These are phyloP conservation scores for Ligdia adustata DNA, from an alignment of 2,888 invertebrate species.

Conservation along the genomic window DNA sequence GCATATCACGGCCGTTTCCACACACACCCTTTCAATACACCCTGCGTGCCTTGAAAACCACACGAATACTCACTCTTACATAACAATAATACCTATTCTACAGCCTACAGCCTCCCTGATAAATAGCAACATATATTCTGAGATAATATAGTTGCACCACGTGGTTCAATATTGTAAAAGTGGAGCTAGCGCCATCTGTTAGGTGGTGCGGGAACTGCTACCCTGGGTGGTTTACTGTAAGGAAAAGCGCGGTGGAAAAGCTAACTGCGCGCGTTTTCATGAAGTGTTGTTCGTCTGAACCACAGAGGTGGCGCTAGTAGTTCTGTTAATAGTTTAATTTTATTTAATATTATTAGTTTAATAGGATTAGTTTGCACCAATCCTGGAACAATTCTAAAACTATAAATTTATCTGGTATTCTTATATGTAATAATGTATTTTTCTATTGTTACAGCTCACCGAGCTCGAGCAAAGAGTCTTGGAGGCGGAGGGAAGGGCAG, in stretches of 20 bases:
- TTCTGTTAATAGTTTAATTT: constrained; percentile 26
- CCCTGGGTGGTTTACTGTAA: constrained; percentile 9
- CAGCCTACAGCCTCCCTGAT: constrained; percentile 64
- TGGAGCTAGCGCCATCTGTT: constrained; percentile 65
- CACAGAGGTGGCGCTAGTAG: constrained; percentile 61
- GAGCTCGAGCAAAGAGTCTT: constrained; percentile 96
- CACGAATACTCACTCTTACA: constrained; percentile 78
- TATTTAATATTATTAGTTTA: constrained; percentile 3
- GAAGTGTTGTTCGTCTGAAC: constrained; percentile 17
- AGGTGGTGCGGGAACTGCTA: constrained; percentile 59
- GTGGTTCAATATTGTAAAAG: constrained; percentile 74
- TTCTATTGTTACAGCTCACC: constrained; percentile 90
- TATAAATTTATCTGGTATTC: too few species aligned
- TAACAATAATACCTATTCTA: constrained; percentile 78
- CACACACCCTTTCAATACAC: constrained; percentile 68
- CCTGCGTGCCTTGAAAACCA: constrained; percentile 68
- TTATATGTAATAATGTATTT: constrained; percentile 27
- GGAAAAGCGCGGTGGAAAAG: constrained; percentile 11
- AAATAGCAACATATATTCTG: constrained; percentile 42
- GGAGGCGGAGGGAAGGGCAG: constrained; percentile 96
- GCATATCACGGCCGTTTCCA: constrained; percentile 69
- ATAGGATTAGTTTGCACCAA: too few species aligned
- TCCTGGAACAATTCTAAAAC: too few species aligned
- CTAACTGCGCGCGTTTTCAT: constrained; percentile 15
- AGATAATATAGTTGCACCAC: constrained; percentile 48